A percentile compares a stretch with the other conserved stretches of the same genome.
phyloP scores from a whole-genome alignment of 92 coral and sea anemone species.

The Blastomussa wellsi region DNA sequence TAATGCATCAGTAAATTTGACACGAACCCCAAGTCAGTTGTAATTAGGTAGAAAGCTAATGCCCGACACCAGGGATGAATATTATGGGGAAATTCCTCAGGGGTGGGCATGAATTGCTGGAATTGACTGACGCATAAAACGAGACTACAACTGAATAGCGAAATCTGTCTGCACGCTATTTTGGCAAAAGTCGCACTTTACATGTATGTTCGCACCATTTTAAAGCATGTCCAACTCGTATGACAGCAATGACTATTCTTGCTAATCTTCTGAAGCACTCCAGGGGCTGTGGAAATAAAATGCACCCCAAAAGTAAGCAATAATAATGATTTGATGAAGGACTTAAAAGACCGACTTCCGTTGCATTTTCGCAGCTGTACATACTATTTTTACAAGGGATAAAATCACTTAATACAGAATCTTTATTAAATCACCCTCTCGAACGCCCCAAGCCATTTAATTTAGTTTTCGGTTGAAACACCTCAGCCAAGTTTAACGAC shows the following conservation, averaged over 20 bases:
- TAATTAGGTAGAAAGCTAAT: too few species aligned
- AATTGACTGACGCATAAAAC: too few species aligned
- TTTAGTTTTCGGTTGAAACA: not conserved
- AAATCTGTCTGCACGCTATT: not conserved
- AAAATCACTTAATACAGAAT: not conserved
- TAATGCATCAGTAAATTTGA: too few species aligned
- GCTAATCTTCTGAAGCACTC: slow-evolving; percentile 69
- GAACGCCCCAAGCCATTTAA: not conserved
- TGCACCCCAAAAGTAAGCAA: not conserved
- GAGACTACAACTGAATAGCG: not conserved
- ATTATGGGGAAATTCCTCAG: too few species aligned
- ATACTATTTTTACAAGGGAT: not conserved
- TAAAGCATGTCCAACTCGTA: slow-evolving; percentile 67
- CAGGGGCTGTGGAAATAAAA: slow-evolving; percentile 58
- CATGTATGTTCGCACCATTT: slow-evolving; percentile 47
- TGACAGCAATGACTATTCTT: slow-evolving; percentile 68
- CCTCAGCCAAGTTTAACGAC: not conserved
- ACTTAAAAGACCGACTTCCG: not conserved
- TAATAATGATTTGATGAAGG: not conserved
- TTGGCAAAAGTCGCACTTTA: not conserved
- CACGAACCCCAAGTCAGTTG: too few species aligned
- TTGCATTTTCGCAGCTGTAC: not conserved
- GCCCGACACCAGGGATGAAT: too few species aligned
- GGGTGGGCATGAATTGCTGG: too few species aligned
- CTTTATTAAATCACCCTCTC: not conserved